phyloP scores from a whole-genome alignment of 2,797 vertebrate species.

The Falco naumanni region DNA sequence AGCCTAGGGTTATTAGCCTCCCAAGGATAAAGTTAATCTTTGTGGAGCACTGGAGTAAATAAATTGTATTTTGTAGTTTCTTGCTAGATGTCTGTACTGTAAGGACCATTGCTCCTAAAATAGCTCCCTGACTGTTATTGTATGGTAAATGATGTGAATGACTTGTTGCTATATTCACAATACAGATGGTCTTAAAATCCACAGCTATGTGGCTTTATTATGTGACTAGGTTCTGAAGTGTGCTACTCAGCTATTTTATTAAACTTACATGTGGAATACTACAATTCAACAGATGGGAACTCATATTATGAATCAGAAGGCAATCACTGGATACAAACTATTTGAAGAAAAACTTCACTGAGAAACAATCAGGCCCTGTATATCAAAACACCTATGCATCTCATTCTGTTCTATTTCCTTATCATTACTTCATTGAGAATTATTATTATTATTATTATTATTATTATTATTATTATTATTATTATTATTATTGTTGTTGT shows the following conservation, averaged over 20 bases:
- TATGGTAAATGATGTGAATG: conserved; percentile 56
- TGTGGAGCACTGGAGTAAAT: conserved; percentile 61
- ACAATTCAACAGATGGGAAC: conserved; percentile 29
- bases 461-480: neutral
- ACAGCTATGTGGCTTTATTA: conserved; percentile 14
- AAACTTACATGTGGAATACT: conserved; percentile 24
- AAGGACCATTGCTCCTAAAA: conserved; percentile 65
- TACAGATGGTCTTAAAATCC: conserved; percentile 44
- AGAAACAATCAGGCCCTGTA: neutral
- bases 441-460: neutral
- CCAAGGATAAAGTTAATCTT: conserved; percentile 65
- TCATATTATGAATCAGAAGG: conserved; percentile 7
- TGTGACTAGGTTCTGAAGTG: conserved; percentile 36
- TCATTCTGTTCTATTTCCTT: neutral
- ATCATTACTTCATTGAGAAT: neutral
- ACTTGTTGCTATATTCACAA: conserved; percentile 50
- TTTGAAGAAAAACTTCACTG: neutral
- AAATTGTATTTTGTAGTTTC: conserved; percentile 54
- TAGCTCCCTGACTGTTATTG: conserved; percentile 53
- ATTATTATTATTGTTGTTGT: neutral
- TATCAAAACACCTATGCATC: neutral
- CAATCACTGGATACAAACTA: neutral
- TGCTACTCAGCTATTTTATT: conserved; percentile 26
- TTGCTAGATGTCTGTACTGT: conserved; percentile 42
- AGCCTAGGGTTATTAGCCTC: conserved; percentile 58